Base-by-base conservation (phyloP, 2,888 invertebrate species). In the Encarsia formosa region DNA sequence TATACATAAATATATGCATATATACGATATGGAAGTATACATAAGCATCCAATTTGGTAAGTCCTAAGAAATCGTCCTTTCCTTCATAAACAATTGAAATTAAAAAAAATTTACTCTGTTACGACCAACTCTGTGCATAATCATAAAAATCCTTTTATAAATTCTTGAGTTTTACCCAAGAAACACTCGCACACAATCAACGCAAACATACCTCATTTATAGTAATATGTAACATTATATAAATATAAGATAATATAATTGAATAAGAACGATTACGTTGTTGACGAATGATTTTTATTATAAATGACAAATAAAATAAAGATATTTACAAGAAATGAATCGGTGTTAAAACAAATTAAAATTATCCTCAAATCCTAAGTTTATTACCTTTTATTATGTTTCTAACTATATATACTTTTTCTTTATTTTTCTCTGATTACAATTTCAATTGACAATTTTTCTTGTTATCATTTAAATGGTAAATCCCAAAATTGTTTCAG, bases 201-300 rank as follows among this genome's bases (percentile, higher is more conserved):
- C 51, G 42, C 51, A 51, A 37, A 51, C 59, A 61, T 56, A 59
- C 59, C 59, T 63, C 59, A 62, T 59, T 63, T 56, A 65, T 56
- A 56, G 66, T 69, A 69, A 67, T 64, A 62, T 66, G 63, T 63
- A 64, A 63, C 59, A 60, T 62, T 61, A 65, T 55, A 48, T 46
- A n/a, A n/a, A 52, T 48, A 49, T 63, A 68, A 66, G 62, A 62
- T 65, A 61, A 69, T 66, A 71, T 71, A 69, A 73, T 70, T 72
- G 69, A 70, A 65, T 73, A 73, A 71, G 68, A 70, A 73, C 70
- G 71, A 74, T 74, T 74, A 73, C 71, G 73, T 74, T 74, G 73
- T 74, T 73, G 73, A 74, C 65, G 73, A 74, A 74, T 74, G 73
- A 73, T 74, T 74, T 74, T 74, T 73, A 73, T 74, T 74, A 74